phyloP scores from a whole-genome alignment of 2,888 invertebrate species.

The Drosophila mayaguana region DNA sequence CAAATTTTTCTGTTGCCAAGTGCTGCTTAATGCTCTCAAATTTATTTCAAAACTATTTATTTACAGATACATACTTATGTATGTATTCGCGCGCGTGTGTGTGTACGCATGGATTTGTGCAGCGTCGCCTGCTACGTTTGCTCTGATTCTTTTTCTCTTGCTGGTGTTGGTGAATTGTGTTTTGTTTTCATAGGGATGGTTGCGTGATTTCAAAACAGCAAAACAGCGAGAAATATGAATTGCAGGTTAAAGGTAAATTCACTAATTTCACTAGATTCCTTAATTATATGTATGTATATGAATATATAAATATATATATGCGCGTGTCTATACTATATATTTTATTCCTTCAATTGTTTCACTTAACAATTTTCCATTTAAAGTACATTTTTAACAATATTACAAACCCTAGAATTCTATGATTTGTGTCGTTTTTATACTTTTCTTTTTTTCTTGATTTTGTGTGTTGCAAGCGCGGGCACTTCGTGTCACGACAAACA shows the following conservation, averaged over 20 bases:
- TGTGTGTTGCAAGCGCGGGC: conserved; percentile 7
- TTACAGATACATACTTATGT: conserved; percentile 34
- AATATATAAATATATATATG: not conserved
- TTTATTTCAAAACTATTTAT: conserved; percentile 55
- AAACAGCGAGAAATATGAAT: not conserved
- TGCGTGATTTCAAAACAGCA: conserved; percentile 10
- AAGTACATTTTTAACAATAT: not conserved
- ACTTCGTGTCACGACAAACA: conserved; percentile 37
- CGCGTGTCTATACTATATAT: not conserved
- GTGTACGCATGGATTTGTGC: conserved; percentile 22
- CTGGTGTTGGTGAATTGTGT: conserved; percentile 3
- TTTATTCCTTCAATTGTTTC: not conserved
- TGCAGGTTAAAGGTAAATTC: not conserved
- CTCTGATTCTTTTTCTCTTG: conserved; percentile 15
- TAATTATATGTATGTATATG: not conserved
- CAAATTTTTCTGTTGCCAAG: conserved; percentile 25
- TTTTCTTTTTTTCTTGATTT: not conserved
- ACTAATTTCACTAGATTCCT: not conserved
- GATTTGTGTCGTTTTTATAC: not conserved
- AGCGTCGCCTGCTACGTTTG: conserved; percentile 14
- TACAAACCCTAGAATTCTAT: not conserved
- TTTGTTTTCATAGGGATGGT: conserved; percentile 21
- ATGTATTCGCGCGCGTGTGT: conserved; percentile 1
- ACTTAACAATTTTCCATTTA: not conserved
- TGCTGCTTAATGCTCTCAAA: conserved; percentile 52